Evolutionary conservation across 1,140 invertebrate genomes (phyloP).

Genomic region (Parapsyche elsis): DNA sequence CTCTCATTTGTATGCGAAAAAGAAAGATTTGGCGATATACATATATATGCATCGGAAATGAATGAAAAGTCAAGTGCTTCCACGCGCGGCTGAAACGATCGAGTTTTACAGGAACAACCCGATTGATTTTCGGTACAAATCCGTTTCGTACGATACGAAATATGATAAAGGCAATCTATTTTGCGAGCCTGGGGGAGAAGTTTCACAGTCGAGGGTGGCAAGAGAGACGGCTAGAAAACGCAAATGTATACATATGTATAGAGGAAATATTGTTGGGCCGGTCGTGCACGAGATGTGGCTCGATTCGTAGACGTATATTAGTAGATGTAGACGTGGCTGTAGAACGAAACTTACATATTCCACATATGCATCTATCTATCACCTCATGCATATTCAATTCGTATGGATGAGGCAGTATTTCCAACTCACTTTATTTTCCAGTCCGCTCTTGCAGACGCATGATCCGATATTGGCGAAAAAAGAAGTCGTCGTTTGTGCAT

Average conservation of each 20-base stretch:
- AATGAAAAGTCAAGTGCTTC: too few relatives aligned
- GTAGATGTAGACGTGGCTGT: not conserved
- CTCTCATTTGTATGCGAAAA: too few relatives aligned
- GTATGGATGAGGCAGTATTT: conserved; percentile 38
- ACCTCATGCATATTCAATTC: conserved; percentile 40
- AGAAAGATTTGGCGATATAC: too few relatives aligned
- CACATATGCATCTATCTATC: conserved; percentile 9
- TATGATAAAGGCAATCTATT: not conserved
- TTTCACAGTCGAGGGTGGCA: not conserved
- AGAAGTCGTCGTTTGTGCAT: not conserved
- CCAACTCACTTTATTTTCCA: conserved; percentile 34
- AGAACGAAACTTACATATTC: not conserved
- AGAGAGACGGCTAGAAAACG: not conserved
- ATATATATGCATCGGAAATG: too few relatives aligned
- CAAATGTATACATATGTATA: not conserved
- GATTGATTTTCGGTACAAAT: not conserved
- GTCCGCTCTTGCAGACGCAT: not conserved
- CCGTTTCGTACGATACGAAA: not conserved
- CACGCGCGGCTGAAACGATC: not conserved
- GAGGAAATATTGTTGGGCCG: not conserved
- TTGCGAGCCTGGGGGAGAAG: not conserved
- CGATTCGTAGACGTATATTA: not conserved
- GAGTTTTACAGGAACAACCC: not conserved
- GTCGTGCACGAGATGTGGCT: not conserved
- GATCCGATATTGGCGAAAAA: not conserved